A percentile compares a stretch with the other conserved stretches of the same genome.
These are phyloP conservation scores for Zaprionus obscuricornis DNA, from an alignment of 2,888 invertebrate species.

Conservation along the genomic window DNA sequence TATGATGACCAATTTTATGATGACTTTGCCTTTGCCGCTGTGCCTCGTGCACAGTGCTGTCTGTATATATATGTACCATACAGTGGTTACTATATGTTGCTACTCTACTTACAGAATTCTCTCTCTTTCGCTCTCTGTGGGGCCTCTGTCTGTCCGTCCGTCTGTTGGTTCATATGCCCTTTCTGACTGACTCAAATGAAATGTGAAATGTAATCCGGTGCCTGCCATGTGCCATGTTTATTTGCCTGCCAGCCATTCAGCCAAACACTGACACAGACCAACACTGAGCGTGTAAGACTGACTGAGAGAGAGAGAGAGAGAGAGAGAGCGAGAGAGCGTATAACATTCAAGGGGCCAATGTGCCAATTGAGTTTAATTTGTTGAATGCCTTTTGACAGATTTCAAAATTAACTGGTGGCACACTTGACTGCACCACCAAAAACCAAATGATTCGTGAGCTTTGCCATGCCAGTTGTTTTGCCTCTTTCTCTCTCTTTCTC, in stretches of 20 bases:
- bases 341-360: constrained; percentile 42
- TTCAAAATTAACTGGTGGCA: constrained; percentile 73
- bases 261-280: neutral
- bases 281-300: too few relatives aligned
- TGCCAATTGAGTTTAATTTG: constrained; percentile 78
- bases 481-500: too few relatives aligned
- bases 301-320: too few relatives aligned
- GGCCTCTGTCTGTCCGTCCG: constrained; percentile 13
- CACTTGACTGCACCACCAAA: constrained; percentile 62
- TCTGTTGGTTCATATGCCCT: constrained; percentile 2
- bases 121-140: neutral
- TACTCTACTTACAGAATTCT: neutral
- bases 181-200: constrained; percentile 54
- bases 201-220: constrained; percentile 74
- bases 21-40: constrained; percentile 23
- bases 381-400: constrained; percentile 77
- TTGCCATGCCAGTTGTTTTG: constrained; percentile 2
- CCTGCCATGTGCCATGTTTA: constrained; percentile 72
- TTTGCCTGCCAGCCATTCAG: constrained; percentile 55
- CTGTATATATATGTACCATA: too few relatives aligned
- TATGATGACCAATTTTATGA: constrained; percentile 55
- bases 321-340: neutral
- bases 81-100: too few relatives aligned
- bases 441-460: constrained; percentile 27
- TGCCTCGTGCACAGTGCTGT: too few relatives aligned